Base-by-base conservation (phyloP, 2,113 vertebrate species). In the Zosterops pallidus region DNA sequence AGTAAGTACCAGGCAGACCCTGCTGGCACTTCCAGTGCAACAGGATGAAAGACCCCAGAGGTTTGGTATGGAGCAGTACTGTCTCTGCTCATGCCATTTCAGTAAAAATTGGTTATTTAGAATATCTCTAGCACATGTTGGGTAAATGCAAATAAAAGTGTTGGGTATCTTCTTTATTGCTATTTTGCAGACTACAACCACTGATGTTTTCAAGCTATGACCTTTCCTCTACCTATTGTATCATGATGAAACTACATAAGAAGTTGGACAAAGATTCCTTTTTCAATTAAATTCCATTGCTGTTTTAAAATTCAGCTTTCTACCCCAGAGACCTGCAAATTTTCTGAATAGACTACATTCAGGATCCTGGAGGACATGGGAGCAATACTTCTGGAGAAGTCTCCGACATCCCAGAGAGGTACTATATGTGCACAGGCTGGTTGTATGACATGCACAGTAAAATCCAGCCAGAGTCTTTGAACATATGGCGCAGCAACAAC, bases 401-500 rank as follows among this genome's bases (percentile, higher is more conserved):
- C 42, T 90, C 29, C 60, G 12, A 78, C 35, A 46, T 53, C 25
- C 22, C n/a, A 69, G 63, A n/a, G 53, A 60, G 12, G 24, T 42
- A 44, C 5, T 67, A 0, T 62, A 16, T 31, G 9, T 57, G 20
- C 41, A n/a, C 33, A 78, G 42, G 37, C 24, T 25, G 14, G 24
- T 42, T 90, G 20, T 77, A 25, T 55, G 72, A 80, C 50, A 23
- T 8, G 19, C 50, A 63, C 33, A 59, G 23, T 83, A 70, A 94
- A 86, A 92, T 83, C 50, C 55, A 88, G 62, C 63, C 59, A 72
- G 57, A 75, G 7, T 19, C 47, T 93, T 81, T 44, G 79, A 90
- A 46, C 86, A 92, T 93, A 94, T 90, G 95, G 89, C 60, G 39
- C 8, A 81, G 68, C 50, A 94, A 93, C 59, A 77, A 52, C 89